phyloP scores from a whole-genome alignment of 2,113 vertebrate species.

The Thunnus thynnus region DNA sequence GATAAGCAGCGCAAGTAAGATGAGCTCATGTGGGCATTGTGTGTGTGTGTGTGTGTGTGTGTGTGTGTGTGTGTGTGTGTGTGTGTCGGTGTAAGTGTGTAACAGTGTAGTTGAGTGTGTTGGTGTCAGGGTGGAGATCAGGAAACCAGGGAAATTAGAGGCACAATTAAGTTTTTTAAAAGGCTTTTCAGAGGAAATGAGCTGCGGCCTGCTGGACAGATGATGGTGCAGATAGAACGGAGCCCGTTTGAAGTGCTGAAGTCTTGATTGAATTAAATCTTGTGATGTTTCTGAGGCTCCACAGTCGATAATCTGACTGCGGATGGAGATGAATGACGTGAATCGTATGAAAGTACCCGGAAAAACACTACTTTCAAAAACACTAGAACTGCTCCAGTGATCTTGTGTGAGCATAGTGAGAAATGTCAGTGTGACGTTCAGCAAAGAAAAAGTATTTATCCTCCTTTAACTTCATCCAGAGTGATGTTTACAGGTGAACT shows the following conservation, averaged over 20 bases:
- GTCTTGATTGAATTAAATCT: slow-evolving; percentile 68
- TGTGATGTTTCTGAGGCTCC: slow-evolving; percentile 54
- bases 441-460: too few relatives aligned
- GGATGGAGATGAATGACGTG: background rate
- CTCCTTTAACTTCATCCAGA: too few relatives aligned
- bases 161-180: slow-evolving; percentile 75
- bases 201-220: slow-evolving; percentile 57
- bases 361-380: background rate
- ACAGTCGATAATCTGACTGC: background rate
- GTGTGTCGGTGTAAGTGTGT: background rate
- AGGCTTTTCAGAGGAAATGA: slow-evolving; percentile 82
- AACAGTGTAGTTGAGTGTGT: background rate
- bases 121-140: slow-evolving; percentile 63
- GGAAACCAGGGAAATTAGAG: slow-evolving; percentile 72
- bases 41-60: background rate
- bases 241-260: slow-evolving; percentile 53
- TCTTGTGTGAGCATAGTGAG: too few relatives aligned
- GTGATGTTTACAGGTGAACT: too few relatives aligned
- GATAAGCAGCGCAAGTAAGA: slow-evolving; percentile 45
- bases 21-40: slow-evolving; percentile 52
- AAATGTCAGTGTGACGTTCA: too few relatives aligned
- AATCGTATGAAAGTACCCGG: slow-evolving; percentile 6
- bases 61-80: background rate
- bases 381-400: background rate
- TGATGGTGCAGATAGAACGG: slow-evolving; percentile 57